Percentiles rank a stretch among this genome's conserved stretches.
Evolutionary conservation across 2,888 invertebrate species (phyloP).

Genomic region (Terebella lapidaria): DNA sequence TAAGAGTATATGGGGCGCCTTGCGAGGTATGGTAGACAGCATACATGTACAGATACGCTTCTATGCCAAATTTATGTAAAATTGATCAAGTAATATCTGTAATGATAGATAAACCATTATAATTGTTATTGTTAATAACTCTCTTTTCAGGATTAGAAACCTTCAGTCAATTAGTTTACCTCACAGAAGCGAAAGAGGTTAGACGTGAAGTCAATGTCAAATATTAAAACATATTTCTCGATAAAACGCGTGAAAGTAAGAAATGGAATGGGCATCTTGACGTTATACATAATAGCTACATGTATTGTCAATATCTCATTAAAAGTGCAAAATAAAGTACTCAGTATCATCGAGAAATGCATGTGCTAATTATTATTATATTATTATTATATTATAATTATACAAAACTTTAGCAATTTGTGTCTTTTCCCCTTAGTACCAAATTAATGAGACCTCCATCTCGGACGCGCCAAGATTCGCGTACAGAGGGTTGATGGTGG

Average conservation of each 20-base stretch:
- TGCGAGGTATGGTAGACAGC: too few species aligned
- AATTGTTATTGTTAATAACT: too few species aligned
- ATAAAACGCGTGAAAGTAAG: background rate
- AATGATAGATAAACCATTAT: too few species aligned
- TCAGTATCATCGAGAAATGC: background rate
- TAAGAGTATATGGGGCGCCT: too few species aligned
- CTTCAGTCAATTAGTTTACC: background rate
- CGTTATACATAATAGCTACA: background rate
- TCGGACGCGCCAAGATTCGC: slow-evolving; percentile 38
- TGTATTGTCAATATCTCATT: background rate
- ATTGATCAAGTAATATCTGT: too few species aligned
- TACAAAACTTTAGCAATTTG: background rate
- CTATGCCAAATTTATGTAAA: too few species aligned
- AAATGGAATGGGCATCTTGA: too few species aligned
- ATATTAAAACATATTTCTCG: background rate
- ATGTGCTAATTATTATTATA: background rate
- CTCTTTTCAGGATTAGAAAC: background rate
- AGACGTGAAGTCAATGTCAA: background rate
- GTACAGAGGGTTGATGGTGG: slow-evolving; percentile 40
- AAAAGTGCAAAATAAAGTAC: background rate
- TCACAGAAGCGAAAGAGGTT: background rate
- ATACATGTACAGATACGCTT: too few species aligned
- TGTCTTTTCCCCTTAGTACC: slow-evolving; percentile 25
- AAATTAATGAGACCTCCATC: slow-evolving; percentile 34
- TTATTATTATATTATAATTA: background rate